Evolutionary conservation across 1,140 invertebrate species (phyloP), one percentile per base, ranked within the genome.

Genomic region (Lutraria rhynchaena): DNA sequence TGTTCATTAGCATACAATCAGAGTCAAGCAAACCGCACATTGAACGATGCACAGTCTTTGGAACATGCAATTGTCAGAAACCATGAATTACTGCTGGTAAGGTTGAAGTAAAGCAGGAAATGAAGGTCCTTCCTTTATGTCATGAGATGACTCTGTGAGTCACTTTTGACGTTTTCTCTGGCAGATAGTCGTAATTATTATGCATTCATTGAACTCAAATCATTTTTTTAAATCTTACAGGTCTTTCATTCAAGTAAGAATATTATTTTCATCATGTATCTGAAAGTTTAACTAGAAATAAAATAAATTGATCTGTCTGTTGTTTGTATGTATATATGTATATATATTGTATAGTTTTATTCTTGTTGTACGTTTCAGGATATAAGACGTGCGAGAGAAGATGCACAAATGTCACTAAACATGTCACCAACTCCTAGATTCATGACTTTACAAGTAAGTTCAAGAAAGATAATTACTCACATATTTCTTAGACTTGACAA

Each of bases 381-480:
- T 31, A 77, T 77, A 17, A 77, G 33, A 57, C 17, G 3, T 3
- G 58, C 75, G 24, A 49, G 41, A 41, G 49, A 27, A 24, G 51
- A 67, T 31, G 51, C 22, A 3, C 27, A 63, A 53, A 27, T 65
- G 1, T 19, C 60, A 0, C 29, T 77, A 15, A 67, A 67, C 49
- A 33, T 49, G 22, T 33, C 75, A 67, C 75, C 75, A n/a, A 67
- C 60, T 29, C 75, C 75, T 15, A 77, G 75, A 29, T 77, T 77
- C 22, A 77, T 77, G 74, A 77, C 74, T 17, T 46, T 77, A 27
- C 74, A 77, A 60, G 74, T 77, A 67, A n/a, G n/a, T n/a, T n/a
- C n/a, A n/a, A n/a, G n/a, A n/a, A n/a, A n/a, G n/a, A n/a, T n/a
- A n/a, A n/a, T n/a, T n/a, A n/a, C n/a, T n/a, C n/a, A n/a, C n/a